Evolutionary conservation across 2,888 invertebrate species (phyloP).

Genomic region (Alitta virens): DNA sequence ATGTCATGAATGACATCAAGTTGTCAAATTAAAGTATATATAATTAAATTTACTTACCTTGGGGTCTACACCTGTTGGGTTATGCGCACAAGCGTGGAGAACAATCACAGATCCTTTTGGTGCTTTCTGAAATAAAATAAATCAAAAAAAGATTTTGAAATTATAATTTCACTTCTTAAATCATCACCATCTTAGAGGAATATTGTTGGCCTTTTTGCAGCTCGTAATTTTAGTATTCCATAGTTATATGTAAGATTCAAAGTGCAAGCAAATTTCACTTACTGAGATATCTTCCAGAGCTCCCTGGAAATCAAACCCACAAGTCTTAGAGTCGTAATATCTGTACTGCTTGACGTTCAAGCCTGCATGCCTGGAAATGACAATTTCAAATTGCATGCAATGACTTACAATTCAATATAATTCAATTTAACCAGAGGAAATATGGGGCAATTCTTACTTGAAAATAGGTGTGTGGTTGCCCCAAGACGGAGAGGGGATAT

Average conservation of each 20-base stretch:
- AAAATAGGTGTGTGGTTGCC: slow-evolving; percentile 96
- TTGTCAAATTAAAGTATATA: no score
- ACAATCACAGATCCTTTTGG: slow-evolving; percentile 86
- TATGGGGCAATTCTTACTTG: slow-evolving; percentile 66
- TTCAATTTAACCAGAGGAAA: no score
- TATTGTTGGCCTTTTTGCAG: no score
- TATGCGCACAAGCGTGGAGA: slow-evolving; percentile 96
- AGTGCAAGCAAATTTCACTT: no score
- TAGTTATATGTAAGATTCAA: no score
- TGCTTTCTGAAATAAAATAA: slow-evolving; percentile 72
- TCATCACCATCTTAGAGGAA: no score
- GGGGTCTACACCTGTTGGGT: slow-evolving; percentile 73
- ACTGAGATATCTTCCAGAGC: slow-evolving; percentile 78
- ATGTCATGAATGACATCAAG: no score
- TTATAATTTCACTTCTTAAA: no score
- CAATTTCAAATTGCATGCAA: no score
- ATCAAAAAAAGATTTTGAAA: no score
- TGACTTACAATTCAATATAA: no score
- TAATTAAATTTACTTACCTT: slow-evolving; percentile 36
- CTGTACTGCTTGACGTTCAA: slow-evolving; percentile 84
- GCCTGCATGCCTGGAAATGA: slow-evolving; percentile 66
- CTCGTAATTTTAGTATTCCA: no score
- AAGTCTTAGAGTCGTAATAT: slow-evolving; percentile 90
- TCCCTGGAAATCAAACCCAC: slow-evolving; percentile 89
- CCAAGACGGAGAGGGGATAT: slow-evolving; percentile 93